A percentile compares a stretch with the other conserved stretches of the same genome.
These are phyloP conservation scores for Pomatorhinus ruficollis DNA, from an alignment of 2,113 vertebrate genomes.

Conservation along the genomic window DNA sequence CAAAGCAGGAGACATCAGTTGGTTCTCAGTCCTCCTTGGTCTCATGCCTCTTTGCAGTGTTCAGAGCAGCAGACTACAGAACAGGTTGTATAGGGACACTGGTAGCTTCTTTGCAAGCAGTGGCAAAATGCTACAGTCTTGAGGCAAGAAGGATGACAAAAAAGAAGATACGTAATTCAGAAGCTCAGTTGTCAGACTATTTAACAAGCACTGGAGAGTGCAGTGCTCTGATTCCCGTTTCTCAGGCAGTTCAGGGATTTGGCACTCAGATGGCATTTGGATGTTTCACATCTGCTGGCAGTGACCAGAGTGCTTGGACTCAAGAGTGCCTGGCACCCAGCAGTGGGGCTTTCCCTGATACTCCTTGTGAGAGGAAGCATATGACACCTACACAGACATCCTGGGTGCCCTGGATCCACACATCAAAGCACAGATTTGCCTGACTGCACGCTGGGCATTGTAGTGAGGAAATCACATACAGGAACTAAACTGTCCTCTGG, in stretches of 20 bases:
- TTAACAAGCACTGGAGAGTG: fast-evolving
- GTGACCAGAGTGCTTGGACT: background rate
- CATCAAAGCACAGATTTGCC: background rate
- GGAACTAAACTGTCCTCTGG: background rate
- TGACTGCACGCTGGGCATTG: background rate
- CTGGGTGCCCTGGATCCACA: background rate
- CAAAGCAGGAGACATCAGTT: background rate
- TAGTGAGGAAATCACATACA: background rate
- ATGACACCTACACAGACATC: background rate
- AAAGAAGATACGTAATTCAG: background rate
- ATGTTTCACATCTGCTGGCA: background rate
- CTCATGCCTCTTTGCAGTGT: background rate
- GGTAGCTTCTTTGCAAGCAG: background rate
- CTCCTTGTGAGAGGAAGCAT: background rate
- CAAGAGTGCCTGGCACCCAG: background rate
- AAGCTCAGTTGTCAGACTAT: background rate
- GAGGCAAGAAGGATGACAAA: background rate
- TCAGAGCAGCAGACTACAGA: background rate
- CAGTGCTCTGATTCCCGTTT: background rate
- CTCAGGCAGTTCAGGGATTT: background rate
- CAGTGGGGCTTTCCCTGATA: background rate
- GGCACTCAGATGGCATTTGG: background rate
- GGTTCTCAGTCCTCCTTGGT: background rate
- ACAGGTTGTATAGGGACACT: background rate
- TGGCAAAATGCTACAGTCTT: background rate